Percentiles rank a stretch among this genome's conserved stretches.
These are phyloP conservation scores for Tangara arthus DNA, from an alignment of 2,797 vertebrate genomes.

Conservation along the genomic window DNA sequence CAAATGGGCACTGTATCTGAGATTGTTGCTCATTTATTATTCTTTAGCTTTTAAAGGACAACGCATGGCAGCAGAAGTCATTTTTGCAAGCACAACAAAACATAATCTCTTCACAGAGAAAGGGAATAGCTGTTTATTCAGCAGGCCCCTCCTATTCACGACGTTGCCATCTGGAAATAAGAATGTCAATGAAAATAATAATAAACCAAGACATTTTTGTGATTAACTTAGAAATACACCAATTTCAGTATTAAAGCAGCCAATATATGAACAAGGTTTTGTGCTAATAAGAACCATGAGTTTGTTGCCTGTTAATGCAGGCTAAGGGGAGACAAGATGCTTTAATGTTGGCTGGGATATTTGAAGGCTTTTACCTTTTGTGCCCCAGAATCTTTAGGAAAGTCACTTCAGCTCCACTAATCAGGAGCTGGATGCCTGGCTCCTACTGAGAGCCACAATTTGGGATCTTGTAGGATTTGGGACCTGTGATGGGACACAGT, in stretches of 20 bases:
- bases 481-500: neutral
- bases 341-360: fast-evolving
- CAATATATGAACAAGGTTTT: neutral
- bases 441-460: neutral
- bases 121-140: neutral
- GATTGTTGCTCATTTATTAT: neutral
- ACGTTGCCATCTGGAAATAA: neutral
- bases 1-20: neutral
- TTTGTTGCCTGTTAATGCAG: neutral
- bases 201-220: neutral
- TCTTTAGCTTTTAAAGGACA: neutral
- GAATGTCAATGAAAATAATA: neutral
- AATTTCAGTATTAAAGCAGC: neutral
- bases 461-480: neutral
- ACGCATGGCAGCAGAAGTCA: neutral
- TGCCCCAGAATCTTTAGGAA: neutral
- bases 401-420: neutral
- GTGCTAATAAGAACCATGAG: fast-evolving
- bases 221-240: neutral
- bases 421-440: neutral
- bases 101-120: neutral
- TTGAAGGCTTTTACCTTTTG: neutral
- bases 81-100: slow-evolving; percentile 30
- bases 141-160: neutral
- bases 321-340: neutral